phyloP scores from a whole-genome alignment of 2,113 vertebrate species.

The Epinephelus moara region DNA sequence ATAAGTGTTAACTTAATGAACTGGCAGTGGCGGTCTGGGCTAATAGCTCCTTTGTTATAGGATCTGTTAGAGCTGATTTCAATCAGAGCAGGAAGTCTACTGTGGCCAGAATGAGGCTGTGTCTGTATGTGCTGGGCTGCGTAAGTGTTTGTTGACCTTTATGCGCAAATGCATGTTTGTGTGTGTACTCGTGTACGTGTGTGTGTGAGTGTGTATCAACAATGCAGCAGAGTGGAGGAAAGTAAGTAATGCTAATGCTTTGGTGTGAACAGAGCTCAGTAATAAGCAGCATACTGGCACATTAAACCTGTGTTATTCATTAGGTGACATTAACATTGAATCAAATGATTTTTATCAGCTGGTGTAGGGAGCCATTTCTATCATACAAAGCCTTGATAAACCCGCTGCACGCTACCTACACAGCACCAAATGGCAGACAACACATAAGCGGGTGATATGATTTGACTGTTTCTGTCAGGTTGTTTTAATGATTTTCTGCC shows the following conservation, averaged over 20 bases:
- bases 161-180: neutral
- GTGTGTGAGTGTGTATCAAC: neutral
- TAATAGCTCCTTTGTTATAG: constrained; percentile 38
- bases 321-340: neutral
- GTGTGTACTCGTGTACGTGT: neutral
- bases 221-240: neutral
- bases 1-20: constrained; percentile 42
- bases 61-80: constrained; percentile 29
- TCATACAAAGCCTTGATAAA: neutral
- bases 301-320: neutral
- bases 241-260: neutral
- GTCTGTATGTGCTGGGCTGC: neutral
- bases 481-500: too few relatives aligned
- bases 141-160: neutral
- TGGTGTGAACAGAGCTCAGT: neutral
- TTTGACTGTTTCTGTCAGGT: too few relatives aligned
- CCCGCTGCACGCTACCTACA: neutral
- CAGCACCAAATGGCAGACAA: neutral
- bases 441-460: too few relatives aligned
- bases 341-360: neutral
- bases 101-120: neutral
- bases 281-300: neutral
- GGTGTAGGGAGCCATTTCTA: neutral
- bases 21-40: constrained; percentile 12
- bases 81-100: constrained; percentile 43